phyloP scores from a whole-genome alignment of 2,888 invertebrate genomes.

The Hirtodrosophila histrioides region DNA sequence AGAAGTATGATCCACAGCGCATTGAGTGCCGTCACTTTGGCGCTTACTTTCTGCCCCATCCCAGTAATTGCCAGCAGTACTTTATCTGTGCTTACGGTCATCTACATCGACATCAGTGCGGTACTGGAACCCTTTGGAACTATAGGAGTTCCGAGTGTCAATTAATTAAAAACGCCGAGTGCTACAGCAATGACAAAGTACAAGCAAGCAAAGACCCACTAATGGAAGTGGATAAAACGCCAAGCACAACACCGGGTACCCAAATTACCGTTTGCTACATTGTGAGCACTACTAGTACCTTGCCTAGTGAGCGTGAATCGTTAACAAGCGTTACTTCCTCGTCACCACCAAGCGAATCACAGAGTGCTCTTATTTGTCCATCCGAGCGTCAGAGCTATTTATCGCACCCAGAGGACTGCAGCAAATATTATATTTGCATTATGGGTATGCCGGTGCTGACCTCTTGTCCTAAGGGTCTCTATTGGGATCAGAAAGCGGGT shows the following conservation, averaged over 20 bases:
- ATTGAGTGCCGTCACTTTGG: conserved; percentile 81
- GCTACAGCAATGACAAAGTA: conserved; percentile 50
- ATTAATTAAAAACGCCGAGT: conserved; percentile 53
- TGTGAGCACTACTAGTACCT: conserved; percentile 32
- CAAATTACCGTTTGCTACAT: conserved; percentile 61
- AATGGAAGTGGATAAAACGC: background rate
- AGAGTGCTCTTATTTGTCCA: conserved; percentile 59
- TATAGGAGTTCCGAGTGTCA: conserved; percentile 76
- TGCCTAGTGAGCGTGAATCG: conserved; percentile 19
- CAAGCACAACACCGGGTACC: conserved; percentile 28
- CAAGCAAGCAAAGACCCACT: background rate
- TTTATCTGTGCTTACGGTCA: conserved; percentile 82
- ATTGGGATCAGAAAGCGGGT: conserved; percentile 69
- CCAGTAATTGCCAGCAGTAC: conserved; percentile 75
- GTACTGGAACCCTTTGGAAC: conserved; percentile 76
- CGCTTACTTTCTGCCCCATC: conserved; percentile 83
- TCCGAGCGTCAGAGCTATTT: conserved; percentile 46
- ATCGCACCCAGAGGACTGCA: conserved; percentile 67
- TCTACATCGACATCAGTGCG: conserved; percentile 80
- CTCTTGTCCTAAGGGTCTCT: conserved; percentile 79
- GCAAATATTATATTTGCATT: conserved; percentile 82
- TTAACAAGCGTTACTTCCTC: conserved; percentile 23
- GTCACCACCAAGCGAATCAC: conserved; percentile 41
- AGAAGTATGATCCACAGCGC: conserved; percentile 71
- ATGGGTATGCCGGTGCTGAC: conserved; percentile 71